Evolutionary conservation across 2,113 vertebrate genomes (phyloP), one percentile per base, ranked within the genome.

Genomic region (Maccullochella peelii): DNA sequence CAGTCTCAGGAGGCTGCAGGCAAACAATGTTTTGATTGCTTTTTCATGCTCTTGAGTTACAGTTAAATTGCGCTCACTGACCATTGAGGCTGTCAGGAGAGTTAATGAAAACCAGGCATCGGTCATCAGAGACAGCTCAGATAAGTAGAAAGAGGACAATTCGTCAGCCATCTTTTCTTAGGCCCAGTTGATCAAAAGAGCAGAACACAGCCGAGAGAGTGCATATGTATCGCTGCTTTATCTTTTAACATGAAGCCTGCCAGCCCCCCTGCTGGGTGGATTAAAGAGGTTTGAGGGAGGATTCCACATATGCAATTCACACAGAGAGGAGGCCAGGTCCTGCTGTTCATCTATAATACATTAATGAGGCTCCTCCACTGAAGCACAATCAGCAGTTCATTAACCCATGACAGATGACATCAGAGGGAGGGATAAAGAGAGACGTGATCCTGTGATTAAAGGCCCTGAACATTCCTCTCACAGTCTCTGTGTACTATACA

Each of bases 391-490:
- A 93, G 91, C 87, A 90, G 86, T 93, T 95, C 89, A 94, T 95
- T 94, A 95, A 94, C 91, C 86, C 91, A 84, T 91, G 94, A 92
- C 91, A 93, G 89, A 94, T 93, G 92, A 95, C 91, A 95, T 93
- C 90, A 91, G 93, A 93, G 84, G 68, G 69, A 72, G 83, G 49
- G 70, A 89, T 85, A 85, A 68, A 80, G 78, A 63, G 57, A 89
- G 80, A 89, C 88, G 80, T 78, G 85, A 91, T 89, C 84, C 59
- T 68, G 84, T 91, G 91, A 94, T 93, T 93, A 89, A 90, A 90
- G 80, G 78, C 80, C 14, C 73, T 87, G 69, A 83, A 84, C 85
- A 89, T 89, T 94, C 86, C 90, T 77, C 85, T 86, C 84, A 73
- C 78, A 85, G 75, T 69, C 82, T 76, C 73, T 20, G 71, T 84